phyloP scores from a whole-genome alignment of 2,113 vertebrate genomes.

The Mobula hypostoma region DNA sequence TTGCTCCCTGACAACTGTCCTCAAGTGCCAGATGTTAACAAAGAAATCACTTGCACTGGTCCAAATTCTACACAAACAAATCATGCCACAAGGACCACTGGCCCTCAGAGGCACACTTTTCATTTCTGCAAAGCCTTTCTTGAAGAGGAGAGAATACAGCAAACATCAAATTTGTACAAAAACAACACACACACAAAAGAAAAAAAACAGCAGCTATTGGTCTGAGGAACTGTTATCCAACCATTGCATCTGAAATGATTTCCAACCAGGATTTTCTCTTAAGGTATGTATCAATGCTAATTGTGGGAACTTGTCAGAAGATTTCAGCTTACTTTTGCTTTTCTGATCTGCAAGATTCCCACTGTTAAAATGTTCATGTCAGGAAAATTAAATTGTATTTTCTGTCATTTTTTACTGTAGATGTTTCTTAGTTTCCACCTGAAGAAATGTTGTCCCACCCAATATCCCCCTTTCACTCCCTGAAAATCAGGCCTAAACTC shows the following conservation, averaged over 20 bases:
- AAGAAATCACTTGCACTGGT: slow-evolving; percentile 48
- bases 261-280: slow-evolving; percentile 45
- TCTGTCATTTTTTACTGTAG: not conserved
- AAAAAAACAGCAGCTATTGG: slow-evolving; percentile 93
- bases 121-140: slow-evolving; percentile 54
- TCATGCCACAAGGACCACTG: slow-evolving; percentile 32
- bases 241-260: slow-evolving; percentile 18
- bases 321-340: slow-evolving; percentile 13
- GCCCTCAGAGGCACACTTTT: slow-evolving; percentile 52
- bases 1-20: not conserved
- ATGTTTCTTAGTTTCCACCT: not conserved
- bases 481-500: not conserved
- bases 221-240: slow-evolving; percentile 66
- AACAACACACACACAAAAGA: slow-evolving; percentile 57
- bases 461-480: not conserved
- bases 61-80: slow-evolving; percentile 48
- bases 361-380: not conserved
- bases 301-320: slow-evolving; percentile 31
- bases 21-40: not conserved
- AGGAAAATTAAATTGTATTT: slow-evolving; percentile 7
- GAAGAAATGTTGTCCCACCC: too few relatives aligned
- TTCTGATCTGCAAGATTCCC: not conserved
- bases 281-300: slow-evolving; percentile 23
- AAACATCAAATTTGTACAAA: slow-evolving; percentile 64
- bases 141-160: slow-evolving; percentile 54